Base-by-base conservation (phyloP, 2,888 invertebrate species). In the Cephonodes hylas region DNA sequence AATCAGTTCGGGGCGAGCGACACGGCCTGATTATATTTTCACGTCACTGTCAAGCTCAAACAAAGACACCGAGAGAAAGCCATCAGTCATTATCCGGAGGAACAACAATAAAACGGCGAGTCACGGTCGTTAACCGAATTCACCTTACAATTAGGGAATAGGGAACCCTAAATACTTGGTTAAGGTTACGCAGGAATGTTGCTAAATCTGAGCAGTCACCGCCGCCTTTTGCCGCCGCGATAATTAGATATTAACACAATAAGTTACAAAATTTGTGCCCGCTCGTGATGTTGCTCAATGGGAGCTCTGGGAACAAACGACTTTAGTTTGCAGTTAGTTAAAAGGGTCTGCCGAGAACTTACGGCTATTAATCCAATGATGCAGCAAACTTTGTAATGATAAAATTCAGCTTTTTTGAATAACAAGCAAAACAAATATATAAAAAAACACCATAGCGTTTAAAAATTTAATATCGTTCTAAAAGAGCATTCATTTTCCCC, bases 61-160 rank as follows among this genome's bases (percentile, higher is more conserved):
- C 90, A 90, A 90, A 89, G 90, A 89, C 86, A 85, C 79, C 78
- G 75, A 72, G 85, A 80, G 83, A 85, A 86, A 89, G 84, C 83
- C 89, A 91, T 90, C 89, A 86, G 83, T 89, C 91, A 91, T 91
- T 91, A 91, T 84, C 89, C 86, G 81, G 74, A 79, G 78, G 79
- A 81, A 83, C 87, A 88, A 91, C 88, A 91, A 91, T 91, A 83
- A 86, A 91, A 81, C 74, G 68, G 76, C 85, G 71, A 86, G 83
- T 91, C 91, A 91, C 75, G 83, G 83, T 88, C 89, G 91, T 90
- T 90, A 89, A 81, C 83, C 77, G 82, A 84, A 86, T 83, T 77
- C 83, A 84, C 84, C 83, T 79, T 77, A 81, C 77, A 83, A 81
- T 77, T 75, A 79, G 74, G 76, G 78, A 77, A 81, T 74, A 74